Base-by-base conservation (phyloP, 2,888 invertebrate genomes). In the Sclerodermus sp. region DNA sequence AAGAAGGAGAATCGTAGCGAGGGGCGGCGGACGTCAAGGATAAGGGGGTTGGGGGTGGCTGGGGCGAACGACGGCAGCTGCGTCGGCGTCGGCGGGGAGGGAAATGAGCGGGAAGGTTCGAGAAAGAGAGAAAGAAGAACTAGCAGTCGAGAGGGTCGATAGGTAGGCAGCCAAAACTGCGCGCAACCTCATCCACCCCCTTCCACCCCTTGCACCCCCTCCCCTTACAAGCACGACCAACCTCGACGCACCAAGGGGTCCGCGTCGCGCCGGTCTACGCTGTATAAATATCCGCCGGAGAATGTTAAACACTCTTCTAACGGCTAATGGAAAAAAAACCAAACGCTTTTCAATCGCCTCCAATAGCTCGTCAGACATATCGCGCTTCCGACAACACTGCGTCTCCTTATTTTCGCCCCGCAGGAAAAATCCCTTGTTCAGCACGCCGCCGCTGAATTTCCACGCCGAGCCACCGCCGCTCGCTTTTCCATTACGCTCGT, bases 271-370 rank as follows among this genome's bases (percentile, higher is more conserved):
- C n/a, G 34, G 6, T 34, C 60, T 57, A 57, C 64, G 61, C 64
- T 71, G 66, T 70, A 72, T 68, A 73, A 71, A 73, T 70, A 73
- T 71, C 68, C 62, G 52, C 55, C 62, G 59, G 59, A 64, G 61
- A 68, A 70, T 68, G 66, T 70, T 70, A 64, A 69, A 67, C 67
- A 73, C 62, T 68, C 62, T 58, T 58, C 64, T 61, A 57, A 58
- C 55, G 58, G 45, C 57, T 61, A 62, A 66, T 60, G 62, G 61
- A 68, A 66, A 56, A 62, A 59, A 46, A 47, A 14, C 2, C 9
- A 14, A 38, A 16, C 23, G 23, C 23, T 23, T 23, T 23, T 23
- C 23, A 23, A 23, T 23, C 23, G 23, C 4, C 23, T 23, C 23
- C 23, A 23, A 23, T 23, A 23, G 23, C 23, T 23, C 23, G 23